Evolutionary conservation across 2,113 vertebrate species (phyloP).

Genomic region (Gobius niger): DNA sequence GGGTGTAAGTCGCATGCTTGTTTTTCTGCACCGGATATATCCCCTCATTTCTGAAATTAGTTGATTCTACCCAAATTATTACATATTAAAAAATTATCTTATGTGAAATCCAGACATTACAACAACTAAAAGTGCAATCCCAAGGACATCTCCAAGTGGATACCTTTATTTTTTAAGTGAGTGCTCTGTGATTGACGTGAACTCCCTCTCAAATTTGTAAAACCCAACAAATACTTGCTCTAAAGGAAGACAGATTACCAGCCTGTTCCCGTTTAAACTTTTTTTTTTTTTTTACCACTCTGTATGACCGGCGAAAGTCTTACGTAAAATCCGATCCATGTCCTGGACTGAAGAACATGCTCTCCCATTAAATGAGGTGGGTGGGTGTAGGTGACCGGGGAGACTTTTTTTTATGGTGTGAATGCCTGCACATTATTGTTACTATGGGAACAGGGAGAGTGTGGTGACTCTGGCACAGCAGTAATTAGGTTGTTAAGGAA

Average conservation of each 20-base stretch:
- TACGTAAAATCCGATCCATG: constrained; percentile 56
- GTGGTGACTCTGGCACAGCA: constrained; percentile 42
- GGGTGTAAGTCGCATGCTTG: too few species aligned
- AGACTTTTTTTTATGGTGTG: constrained; percentile 51
- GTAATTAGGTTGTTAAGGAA: constrained; percentile 52
- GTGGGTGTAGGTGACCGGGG: constrained; percentile 48
- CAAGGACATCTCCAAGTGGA: too few species aligned
- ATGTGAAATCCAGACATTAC: too few species aligned
- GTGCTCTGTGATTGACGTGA: background rate
- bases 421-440: constrained; percentile 58
- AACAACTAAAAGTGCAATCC: too few species aligned
- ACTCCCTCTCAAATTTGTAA: background rate
- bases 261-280: constrained; percentile 8
- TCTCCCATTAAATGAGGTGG: constrained; percentile 56
- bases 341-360: constrained; percentile 34
- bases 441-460: constrained; percentile 59
- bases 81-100: too few species aligned
- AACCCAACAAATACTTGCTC: background rate
- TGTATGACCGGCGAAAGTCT: constrained; percentile 26
- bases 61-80: too few species aligned
- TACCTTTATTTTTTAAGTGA: background rate
- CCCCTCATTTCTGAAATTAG: too few species aligned
- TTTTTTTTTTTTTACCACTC: constrained; percentile 11
- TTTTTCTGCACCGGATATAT: too few species aligned
- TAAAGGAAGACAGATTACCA: constrained; percentile 8